These are phyloP conservation scores for Pitta sordida DNA, from an alignment of 2,113 vertebrate species.

Conservation along the genomic window DNA sequence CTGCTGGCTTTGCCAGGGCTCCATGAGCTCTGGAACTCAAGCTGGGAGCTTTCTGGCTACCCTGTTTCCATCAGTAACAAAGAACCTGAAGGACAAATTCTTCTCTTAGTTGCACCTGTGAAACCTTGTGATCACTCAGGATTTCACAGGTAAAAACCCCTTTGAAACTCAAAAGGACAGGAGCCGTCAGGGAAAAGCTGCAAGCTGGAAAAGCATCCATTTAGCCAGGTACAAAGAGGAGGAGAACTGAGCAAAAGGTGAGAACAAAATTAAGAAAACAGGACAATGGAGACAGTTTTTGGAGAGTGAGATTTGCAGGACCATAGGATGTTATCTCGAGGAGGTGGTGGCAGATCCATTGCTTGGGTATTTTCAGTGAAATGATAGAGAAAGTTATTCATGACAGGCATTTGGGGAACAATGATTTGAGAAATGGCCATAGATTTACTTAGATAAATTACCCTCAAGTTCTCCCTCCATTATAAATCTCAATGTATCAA, in stretches of 20 bases:
- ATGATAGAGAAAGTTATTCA: not conserved
- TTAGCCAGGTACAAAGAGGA: not conserved
- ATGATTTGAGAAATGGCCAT: not conserved
- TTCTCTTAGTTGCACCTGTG: not conserved
- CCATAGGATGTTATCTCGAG: not conserved
- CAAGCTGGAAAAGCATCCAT: not conserved
- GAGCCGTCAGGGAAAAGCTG: not conserved
- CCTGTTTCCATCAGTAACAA: not conserved
- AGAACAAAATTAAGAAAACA: not conserved
- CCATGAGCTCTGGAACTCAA: not conserved
- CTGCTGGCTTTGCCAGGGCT: not conserved
- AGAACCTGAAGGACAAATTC: not conserved
- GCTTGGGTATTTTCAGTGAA: not conserved
- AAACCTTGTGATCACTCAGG: not conserved
- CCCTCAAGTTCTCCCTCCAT: too few species aligned
- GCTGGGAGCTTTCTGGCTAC: not conserved
- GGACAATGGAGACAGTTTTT: not conserved
- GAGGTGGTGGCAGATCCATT: not conserved
- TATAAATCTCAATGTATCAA: rapidly evolving
- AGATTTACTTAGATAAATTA: too few species aligned
- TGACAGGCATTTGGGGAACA: not conserved
- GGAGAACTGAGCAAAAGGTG: not conserved
- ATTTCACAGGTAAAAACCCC: not conserved
- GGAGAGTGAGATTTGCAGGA: not conserved
- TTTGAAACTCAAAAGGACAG: not conserved